These are phyloP conservation scores for Tipula helvola DNA, from an alignment of 2,888 invertebrate genomes.

Conservation along the genomic window DNA sequence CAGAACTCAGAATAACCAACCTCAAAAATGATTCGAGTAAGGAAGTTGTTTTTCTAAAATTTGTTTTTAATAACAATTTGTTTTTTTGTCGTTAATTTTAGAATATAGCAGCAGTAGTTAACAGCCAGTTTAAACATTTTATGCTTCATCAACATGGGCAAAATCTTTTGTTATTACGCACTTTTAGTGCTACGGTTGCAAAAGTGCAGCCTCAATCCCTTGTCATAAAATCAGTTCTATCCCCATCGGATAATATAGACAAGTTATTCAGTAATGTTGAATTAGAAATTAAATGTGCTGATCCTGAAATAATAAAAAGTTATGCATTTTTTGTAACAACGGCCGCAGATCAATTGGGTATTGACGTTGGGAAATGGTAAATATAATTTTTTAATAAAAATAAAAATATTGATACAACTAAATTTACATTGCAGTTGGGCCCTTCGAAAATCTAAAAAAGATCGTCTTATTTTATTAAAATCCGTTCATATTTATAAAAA, in stretches of 20 bases:
- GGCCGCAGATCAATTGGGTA: conserved; percentile 68
- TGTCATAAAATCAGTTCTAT: background rate
- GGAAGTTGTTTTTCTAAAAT: background rate
- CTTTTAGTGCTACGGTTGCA: background rate
- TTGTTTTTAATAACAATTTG: too few species aligned
- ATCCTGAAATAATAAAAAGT: conserved; percentile 76
- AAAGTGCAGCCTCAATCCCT: background rate
- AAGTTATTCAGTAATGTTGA: conserved; percentile 72
- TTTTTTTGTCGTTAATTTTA: background rate
- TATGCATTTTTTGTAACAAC: conserved; percentile 73
- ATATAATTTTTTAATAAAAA: conserved; percentile 17
- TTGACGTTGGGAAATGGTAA: conserved; percentile 59
- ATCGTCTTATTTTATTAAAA: conserved; percentile 69
- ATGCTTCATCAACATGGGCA: background rate
- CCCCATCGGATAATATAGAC: conserved; percentile 34
- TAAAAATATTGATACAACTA: too few species aligned
- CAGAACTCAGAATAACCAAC: background rate
- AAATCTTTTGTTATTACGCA: background rate
- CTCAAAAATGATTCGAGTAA: background rate
- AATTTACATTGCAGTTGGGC: conserved; percentile 48
- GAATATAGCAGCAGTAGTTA: background rate
- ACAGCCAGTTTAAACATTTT: background rate
- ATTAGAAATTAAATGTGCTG: conserved; percentile 77
- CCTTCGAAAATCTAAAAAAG: conserved; percentile 56
- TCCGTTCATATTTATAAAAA: conserved; percentile 87